These are phyloP conservation scores for Ceratosolen solmsi DNA, from an alignment of 1,140 invertebrate species.

Conservation along the genomic window DNA sequence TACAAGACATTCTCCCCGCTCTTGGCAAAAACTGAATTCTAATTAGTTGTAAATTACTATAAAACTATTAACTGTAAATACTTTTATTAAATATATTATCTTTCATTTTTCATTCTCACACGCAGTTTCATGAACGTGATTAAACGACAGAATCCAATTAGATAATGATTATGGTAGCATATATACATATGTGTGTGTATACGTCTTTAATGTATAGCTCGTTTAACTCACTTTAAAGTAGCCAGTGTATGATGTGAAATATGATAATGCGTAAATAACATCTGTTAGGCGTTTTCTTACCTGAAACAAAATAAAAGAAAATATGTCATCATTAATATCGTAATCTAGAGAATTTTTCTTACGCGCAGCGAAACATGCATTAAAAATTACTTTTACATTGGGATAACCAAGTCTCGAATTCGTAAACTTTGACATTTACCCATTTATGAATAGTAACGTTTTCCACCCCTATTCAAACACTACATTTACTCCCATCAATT, in stretches of 20 bases:
- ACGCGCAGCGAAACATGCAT: not conserved
- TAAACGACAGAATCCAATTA: no score
- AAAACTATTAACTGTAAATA: no score
- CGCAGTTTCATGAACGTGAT: no score
- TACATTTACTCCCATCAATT: not conserved
- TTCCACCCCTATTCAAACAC: no score
- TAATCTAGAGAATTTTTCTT: not conserved
- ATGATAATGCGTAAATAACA: not conserved
- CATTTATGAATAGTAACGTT: no score
- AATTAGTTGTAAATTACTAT: no score
- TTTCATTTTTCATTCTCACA: no score
- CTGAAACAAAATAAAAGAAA: conserved; percentile 41
- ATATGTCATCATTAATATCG: conserved; percentile 7
- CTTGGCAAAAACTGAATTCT: no score
- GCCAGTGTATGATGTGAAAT: conserved; percentile 33
- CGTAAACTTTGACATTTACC: not conserved
- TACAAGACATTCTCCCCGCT: no score
- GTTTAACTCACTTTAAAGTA: conserved; percentile 18
- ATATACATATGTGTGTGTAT: no score
- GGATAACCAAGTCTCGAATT: not conserved
- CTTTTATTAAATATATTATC: no score
- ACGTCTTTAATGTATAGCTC: conserved; percentile 17
- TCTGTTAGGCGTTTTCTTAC: conserved; percentile 21
- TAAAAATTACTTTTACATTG: not conserved
- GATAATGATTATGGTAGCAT: no score